Base-by-base conservation (phyloP, 2,113 vertebrate genomes). In the Electrona antarctica region DNA sequence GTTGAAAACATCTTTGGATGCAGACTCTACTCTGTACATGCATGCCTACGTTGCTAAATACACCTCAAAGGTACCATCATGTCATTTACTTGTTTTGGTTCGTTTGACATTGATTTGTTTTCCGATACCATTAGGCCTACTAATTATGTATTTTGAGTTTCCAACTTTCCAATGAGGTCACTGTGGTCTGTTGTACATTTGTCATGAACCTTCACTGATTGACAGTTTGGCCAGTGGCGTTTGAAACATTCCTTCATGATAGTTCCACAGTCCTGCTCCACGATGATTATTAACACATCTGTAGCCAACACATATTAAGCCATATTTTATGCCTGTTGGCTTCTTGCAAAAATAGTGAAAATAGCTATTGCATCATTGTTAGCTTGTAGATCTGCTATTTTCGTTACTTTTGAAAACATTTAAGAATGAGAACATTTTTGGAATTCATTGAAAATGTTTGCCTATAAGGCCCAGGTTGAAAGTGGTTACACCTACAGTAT, bases 81-180 rank as follows among this genome's bases (percentile, higher is more conserved):
- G 14, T 15, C 55, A n/a, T 13, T 21, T 9, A 3, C 15, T 9
- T 59, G 11, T 59, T 29, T 59, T 41, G 33, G 33, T 28, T 59
- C 3, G 5, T 54, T 54, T 59, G n/a, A 60, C 58, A 15, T 8
- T 13, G 12, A 46, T 52, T 65, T 60, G 45, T 52, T 82, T 58
- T 59, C 33, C 52, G 64, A 11, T 58, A 28, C 33, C 29, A 21
- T 50, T 65, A 76, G 21, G 21, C 21, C 33, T 41, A 45, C 21
- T 51, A 57, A 62, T 45, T 68, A 9, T 9, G 2, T 41, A 67
- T 48, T 1, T 15, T 63, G 10, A 13, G 52, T n/a, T 12, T 4
- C 33, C 33, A 6, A 41, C n/a, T n/a, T 12, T 4, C 33, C 33
- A 6, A 41, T 54, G 12, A 13, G n/a, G 11, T 54, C 52, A 54